Evolutionary conservation across 2,797 vertebrate genomes (phyloP), one percentile per base, ranked within the genome.

Genomic region (Silurus aristotelis): DNA sequence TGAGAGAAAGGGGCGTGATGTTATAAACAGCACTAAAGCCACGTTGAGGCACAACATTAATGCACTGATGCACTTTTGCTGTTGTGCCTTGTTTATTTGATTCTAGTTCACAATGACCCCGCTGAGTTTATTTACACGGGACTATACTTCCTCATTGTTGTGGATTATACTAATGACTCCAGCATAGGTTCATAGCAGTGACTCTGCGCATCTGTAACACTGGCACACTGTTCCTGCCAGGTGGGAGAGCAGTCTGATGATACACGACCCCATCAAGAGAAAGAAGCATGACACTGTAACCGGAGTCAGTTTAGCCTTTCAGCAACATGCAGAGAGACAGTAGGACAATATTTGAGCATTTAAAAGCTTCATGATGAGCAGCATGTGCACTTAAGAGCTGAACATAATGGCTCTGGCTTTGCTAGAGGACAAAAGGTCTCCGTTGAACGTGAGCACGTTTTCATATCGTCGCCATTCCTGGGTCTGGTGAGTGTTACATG

Each of bases 381-480:
- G 38, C 68, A 38, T 64, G 61, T 82, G 58, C 38, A 17, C 43
- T 58, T 78, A 80, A 43, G 68, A 81, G 86, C 82, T 81, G 79
- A 67, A 78, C 31, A 75, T 86, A 75, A 89, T 79, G 71, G 86
- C 87, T 76, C 61, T 89, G n/a, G 70, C 83, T 78, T 84, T 83
- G 84, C 75, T 68, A 20, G 79, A 85, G 77, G 84, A 87, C 67
- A 82, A 83, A 60, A 85, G 25, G 38, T 48, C 81, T 67, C 86
- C 77, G 9, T 61, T 88, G 48, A 87, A 79, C 46, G 60, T 87
- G 80, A 82, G 86, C n/a, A 56, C 66, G 1, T 89, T 87, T 80
- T 87, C 87, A 6, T 90, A 89, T 67, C 89, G 89, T 31, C 87
- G 89, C 5, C 89, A 90, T 82, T 90, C 89, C 80, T 90, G 89